A percentile compares a stretch with the other conserved stretches of the same genome.
These are phyloP conservation scores for Entelurus aequoreus DNA, from an alignment of 2,113 vertebrate genomes.

Conservation along the genomic window DNA sequence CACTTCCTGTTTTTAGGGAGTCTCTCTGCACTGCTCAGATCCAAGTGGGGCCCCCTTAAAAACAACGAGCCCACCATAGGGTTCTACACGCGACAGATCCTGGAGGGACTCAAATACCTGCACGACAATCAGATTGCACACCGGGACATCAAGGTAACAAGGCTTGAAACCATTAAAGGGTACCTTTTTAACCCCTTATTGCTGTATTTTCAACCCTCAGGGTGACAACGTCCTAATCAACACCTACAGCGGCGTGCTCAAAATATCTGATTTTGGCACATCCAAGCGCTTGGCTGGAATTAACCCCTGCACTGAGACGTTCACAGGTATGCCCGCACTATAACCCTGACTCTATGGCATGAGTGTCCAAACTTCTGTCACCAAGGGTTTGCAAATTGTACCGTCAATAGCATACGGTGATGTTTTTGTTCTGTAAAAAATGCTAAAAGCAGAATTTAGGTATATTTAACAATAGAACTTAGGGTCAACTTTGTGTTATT, in stretches of 20 bases:
- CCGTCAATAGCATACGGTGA: too few species aligned
- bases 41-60: constrained; percentile 97
- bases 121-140: constrained; percentile 98
- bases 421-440: too few species aligned
- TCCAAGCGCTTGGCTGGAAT: constrained; percentile 97
- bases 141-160: constrained; percentile 91
- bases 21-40: constrained; percentile 93
- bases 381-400: too few species aligned
- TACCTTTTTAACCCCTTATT: constrained; percentile 14
- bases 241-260: constrained; percentile 96
- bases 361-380: too few species aligned
- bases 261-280: constrained; percentile 98
- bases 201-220: constrained; percentile 62
- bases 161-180: too few species aligned
- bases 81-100: constrained; percentile 97
- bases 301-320: constrained; percentile 97
- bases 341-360: background rate
- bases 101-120: constrained; percentile 96
- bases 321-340: constrained; percentile 77
- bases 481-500: too few species aligned
- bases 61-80: constrained; percentile 96
- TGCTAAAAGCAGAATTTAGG: too few species aligned
- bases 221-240: constrained; percentile 98
- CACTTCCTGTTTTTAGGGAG: constrained; percentile 76
- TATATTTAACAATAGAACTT: too few species aligned